These are phyloP conservation scores for Caenorhabditis wallacei DNA, from an alignment of 2,888 invertebrate species.

Conservation along the genomic window DNA sequence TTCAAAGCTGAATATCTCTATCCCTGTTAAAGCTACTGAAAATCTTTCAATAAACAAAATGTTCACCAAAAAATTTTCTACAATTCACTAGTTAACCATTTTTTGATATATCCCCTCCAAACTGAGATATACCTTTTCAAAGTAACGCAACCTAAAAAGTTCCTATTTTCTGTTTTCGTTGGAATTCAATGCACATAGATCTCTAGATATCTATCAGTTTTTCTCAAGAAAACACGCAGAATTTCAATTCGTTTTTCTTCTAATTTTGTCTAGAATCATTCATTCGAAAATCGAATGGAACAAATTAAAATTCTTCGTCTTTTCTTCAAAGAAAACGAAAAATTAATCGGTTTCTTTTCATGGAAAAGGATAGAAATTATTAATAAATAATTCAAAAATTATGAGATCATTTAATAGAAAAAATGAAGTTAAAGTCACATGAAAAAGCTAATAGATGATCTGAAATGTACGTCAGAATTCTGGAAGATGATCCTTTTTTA, in stretches of 20 bases:
- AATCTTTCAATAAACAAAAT: too few species aligned
- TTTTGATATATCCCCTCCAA: too few species aligned
- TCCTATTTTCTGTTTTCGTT: too few species aligned
- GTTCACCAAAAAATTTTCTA: too few species aligned
- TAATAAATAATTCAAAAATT: slow-evolving; percentile 1
- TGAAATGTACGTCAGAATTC: not conserved
- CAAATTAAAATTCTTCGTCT: not conserved
- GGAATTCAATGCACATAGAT: too few species aligned
- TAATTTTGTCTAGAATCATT: not conserved
- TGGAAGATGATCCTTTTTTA: not conserved
- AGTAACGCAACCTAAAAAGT: too few species aligned
- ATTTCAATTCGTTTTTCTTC: not conserved
- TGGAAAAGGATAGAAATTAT: not conserved
- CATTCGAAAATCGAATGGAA: not conserved
- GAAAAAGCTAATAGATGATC: not conserved
- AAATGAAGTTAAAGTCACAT: not conserved
- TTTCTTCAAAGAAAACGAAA: not conserved
- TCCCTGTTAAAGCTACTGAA: too few species aligned
- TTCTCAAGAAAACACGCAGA: not conserved
- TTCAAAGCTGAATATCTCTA: too few species aligned
- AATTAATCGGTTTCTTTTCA: not conserved
- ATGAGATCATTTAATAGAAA: slow-evolving; percentile 2
- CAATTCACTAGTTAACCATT: too few species aligned
- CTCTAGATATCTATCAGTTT: too few species aligned
- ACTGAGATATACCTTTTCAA: too few species aligned